These are phyloP conservation scores for Hydractinia echinata DNA, from an alignment of 30 jellyfish, hydroid and myxozoan species.

Conservation along the genomic window DNA sequence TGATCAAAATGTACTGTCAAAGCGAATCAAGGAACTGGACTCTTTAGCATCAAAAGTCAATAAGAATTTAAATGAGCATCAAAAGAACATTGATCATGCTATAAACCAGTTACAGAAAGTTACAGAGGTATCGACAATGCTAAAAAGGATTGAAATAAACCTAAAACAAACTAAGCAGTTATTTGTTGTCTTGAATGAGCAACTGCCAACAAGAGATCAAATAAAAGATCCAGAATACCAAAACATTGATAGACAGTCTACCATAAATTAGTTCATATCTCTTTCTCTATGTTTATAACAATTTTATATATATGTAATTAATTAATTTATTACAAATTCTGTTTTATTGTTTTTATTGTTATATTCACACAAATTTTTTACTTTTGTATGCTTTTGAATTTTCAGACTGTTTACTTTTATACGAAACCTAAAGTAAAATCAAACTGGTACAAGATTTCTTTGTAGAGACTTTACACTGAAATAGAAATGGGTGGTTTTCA, in stretches of 20 bases:
- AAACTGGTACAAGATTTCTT: no score
- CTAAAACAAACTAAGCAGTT: constrained; percentile 38
- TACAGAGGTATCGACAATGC: constrained; percentile 48
- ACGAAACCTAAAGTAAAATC: no score
- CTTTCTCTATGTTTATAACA: no score
- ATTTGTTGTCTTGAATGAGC: constrained; percentile 45
- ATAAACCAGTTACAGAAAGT: constrained; percentile 46
- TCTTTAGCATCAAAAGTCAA: constrained; percentile 32
- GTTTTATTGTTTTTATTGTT: no score
- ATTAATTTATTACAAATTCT: no score
- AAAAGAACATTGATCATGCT: constrained; percentile 49
- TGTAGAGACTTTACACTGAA: no score
- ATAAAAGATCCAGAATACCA: constrained; percentile 26
- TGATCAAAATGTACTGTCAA: constrained; percentile 73
- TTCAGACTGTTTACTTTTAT: no score
- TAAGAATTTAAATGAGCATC: constrained; percentile 50
- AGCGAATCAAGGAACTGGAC: constrained; percentile 71
- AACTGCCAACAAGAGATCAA: constrained; percentile 59
- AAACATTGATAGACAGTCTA: not conserved
- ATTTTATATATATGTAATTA: no score
- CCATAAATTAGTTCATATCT: no score
- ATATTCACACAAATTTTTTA: no score
- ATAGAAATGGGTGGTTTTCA: no score
- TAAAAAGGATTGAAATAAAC: constrained; percentile 50
- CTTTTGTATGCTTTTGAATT: no score